Conservation (phyloP, 1,140 invertebrate species). For the Wasmannia auropunctata region DNA sequence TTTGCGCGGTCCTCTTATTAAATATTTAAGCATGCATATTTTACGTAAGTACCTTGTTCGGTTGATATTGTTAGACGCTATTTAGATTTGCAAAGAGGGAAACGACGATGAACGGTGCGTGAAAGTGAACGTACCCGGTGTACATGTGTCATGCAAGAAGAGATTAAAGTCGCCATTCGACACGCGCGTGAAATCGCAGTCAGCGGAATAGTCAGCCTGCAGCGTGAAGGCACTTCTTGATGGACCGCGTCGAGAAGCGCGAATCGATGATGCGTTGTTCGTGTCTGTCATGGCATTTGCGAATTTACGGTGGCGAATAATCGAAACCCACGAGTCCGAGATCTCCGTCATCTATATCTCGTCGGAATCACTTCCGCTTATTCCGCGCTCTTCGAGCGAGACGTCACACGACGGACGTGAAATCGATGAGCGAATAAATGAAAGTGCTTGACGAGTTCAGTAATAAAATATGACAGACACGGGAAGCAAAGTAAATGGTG, state of each 20-base stretch:
- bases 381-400: not conserved
- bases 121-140: not conserved
- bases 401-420: constrained; percentile 29
- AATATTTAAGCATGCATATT: not conserved
- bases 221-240: not conserved
- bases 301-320: constrained; percentile 14
- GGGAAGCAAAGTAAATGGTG: not conserved
- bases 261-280: constrained; percentile 18
- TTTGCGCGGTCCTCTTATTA: not conserved
- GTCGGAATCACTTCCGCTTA: constrained; percentile 24
- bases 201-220: not conserved
- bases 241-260: not conserved
- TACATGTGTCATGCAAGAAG: not conserved
- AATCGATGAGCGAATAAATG: constrained; percentile 39
- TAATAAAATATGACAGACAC: constrained; percentile 33
- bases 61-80: too few species aligned
- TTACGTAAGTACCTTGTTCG: not conserved
- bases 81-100: not conserved
- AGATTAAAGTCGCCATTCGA: constrained; percentile 55
- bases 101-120: not conserved
- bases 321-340: not conserved
- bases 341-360: not conserved
- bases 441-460: constrained; percentile 16
- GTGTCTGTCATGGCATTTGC: not conserved
- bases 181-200: constrained; percentile 41